Base-by-base conservation (phyloP, 2,113 vertebrate genomes). In the Anarhynchus alexandrinus region DNA sequence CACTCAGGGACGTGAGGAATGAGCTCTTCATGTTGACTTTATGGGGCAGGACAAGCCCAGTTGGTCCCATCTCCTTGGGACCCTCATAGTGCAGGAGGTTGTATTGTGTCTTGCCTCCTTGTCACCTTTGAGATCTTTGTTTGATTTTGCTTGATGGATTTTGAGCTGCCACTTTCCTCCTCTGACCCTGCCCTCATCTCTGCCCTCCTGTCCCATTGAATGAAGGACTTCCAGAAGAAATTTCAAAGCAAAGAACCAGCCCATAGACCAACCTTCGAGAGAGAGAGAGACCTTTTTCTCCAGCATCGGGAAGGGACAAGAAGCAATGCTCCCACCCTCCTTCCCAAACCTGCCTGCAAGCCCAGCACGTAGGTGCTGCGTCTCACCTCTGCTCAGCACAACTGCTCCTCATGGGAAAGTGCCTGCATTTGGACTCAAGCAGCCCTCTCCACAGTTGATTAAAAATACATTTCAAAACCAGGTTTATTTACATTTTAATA, bases 401-500 rank as follows among this genome's bases (percentile, higher is more conserved):
- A 42, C 40, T 42, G 40, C 40, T 42, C 40, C 40, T 42, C 40
- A 42, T 11, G 12, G 40, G 12, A 42, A 42, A 42, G 40, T 42
- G 40, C 40, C 40, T 42, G 40, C 40, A 42, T 42, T 42, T 11
- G 40, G 12, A 42, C 40, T 42, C 40, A 42, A 42, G 40, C 40
- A 42, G 12, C 42, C 38, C 89, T 89, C 93, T 96, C 82, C 91
- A 94, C 51, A 69, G 85, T 10, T 91, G 93, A 96, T 97, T 97
- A 95, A 97, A 97, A 96, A 94, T 86, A 92, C 66, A 82, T 96
- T 88, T 62, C 62, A 91, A 92, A 97, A 23, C 67, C 40, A 92
- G 76, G 45, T 96, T 94, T 96, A 96, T 96, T 97, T 97, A 96
- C 96, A 97, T 96, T 97, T 97, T 97, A 97, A 97, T 97, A 96